Conservation (phyloP, 2,113 vertebrate genomes). For the Pelusios castaneus region DNA sequence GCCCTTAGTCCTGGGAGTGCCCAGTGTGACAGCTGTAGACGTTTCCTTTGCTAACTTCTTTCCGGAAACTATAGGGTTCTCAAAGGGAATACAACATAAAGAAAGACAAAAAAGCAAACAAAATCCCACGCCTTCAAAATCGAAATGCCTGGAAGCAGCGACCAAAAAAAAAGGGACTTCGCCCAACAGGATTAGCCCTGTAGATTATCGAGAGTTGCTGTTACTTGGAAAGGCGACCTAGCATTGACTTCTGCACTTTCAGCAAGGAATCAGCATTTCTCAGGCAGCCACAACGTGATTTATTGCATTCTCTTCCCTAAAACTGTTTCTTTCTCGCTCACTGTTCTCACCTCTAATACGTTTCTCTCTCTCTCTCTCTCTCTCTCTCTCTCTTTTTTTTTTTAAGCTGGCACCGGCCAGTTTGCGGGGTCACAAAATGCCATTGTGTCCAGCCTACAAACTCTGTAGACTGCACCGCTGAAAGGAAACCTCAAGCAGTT, state of each 20-base stretch:
- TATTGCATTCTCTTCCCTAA: slow-evolving; percentile 36
- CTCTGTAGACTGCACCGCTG: background rate
- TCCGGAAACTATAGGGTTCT: background rate
- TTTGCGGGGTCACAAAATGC: background rate
- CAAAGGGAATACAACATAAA: background rate
- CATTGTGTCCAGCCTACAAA: background rate
- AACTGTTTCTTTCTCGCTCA: slow-evolving; percentile 44
- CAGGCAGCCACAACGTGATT: slow-evolving; percentile 28
- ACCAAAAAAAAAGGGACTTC: background rate
- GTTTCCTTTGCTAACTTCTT: slow-evolving; percentile 8
- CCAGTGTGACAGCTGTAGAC: background rate
- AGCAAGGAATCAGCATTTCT: background rate
- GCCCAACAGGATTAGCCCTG: background rate
- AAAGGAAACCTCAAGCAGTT: background rate
- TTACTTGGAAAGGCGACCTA: background rate
- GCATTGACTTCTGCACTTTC: background rate
- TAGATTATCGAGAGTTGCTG: background rate
- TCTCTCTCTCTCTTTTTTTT: too few relatives aligned
- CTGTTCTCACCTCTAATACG: slow-evolving; percentile 12
- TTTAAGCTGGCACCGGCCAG: background rate
- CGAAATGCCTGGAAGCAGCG: background rate
- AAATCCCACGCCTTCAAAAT: background rate
- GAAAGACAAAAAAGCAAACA: background rate
- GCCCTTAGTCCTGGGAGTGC: background rate
- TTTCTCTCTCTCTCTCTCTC: too few relatives aligned